Evolutionary conservation across 2,797 vertebrate species (phyloP).

Genomic region (Ispidina lecontei): DNA sequence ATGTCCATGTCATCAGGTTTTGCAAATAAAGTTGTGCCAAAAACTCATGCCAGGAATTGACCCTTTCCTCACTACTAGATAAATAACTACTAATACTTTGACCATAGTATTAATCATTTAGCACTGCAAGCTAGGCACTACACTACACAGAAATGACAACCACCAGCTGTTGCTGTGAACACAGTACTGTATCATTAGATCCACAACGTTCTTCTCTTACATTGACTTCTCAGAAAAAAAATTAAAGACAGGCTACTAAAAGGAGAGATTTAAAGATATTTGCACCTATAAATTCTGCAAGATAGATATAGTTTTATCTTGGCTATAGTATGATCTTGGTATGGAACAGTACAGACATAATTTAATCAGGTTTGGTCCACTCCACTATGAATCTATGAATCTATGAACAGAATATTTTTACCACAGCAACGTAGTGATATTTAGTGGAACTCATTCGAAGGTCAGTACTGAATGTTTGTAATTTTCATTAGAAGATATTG

Average conservation of each 20-base stretch:
- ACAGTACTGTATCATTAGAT: neutral
- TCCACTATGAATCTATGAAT: too few species aligned
- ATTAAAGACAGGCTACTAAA: accelerated
- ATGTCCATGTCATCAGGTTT: neutral
- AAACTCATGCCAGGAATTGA: neutral
- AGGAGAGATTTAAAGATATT: neutral
- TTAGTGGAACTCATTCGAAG: neutral
- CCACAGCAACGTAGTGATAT: neutral
- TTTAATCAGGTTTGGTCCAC: accelerated
- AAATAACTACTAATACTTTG: neutral
- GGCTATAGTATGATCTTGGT: neutral
- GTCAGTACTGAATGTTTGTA: neutral
- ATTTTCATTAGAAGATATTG: neutral
- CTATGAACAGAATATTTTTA: neutral
- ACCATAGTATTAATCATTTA: neutral
- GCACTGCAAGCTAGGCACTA: neutral
- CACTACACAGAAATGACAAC: neutral
- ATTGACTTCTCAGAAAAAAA: neutral
- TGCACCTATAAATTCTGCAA: neutral
- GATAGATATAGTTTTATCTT: neutral
- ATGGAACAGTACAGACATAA: neutral
- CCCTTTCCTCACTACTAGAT: neutral
- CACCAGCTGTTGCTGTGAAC: neutral
- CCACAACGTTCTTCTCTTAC: accelerated
- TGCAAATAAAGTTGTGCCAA: neutral